Evolutionary conservation across 2,888 invertebrate species (phyloP).

Genomic region (Gnatocerus cornutus): DNA sequence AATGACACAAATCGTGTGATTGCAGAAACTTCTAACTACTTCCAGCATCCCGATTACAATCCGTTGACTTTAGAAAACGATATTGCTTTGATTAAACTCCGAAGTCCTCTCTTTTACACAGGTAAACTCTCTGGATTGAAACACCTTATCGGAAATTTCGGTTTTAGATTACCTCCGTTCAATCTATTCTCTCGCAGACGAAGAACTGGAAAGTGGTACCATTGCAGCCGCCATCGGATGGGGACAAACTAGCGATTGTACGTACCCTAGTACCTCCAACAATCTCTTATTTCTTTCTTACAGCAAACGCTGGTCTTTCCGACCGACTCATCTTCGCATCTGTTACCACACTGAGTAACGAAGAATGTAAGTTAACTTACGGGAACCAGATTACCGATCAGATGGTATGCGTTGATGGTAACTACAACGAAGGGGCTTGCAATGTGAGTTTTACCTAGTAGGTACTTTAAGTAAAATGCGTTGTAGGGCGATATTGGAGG

Average conservation of each 20-base stretch:
- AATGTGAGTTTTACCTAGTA: neutral
- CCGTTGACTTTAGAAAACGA: slow-evolving; percentile 11
- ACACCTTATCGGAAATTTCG: neutral
- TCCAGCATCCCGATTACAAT: slow-evolving; percentile 16
- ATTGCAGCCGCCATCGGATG: slow-evolving; percentile 3
- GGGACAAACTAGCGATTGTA: slow-evolving; percentile 27
- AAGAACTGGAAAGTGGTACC: neutral
- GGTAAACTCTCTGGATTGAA: neutral
- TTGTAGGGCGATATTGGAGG: slow-evolving; percentile 19
- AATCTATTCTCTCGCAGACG: neutral
- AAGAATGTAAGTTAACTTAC: slow-evolving; percentile 7
- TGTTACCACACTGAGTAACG: neutral
- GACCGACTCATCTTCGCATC: neutral
- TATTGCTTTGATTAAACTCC: neutral
- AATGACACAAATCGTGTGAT: slow-evolving; percentile 12
- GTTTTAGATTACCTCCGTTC: neutral
- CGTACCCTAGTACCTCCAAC: too few species aligned
- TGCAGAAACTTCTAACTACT: neutral
- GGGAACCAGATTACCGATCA: slow-evolving; percentile 10
- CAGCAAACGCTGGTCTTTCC: neutral
- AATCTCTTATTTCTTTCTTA: too few species aligned
- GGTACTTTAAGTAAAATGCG: neutral
- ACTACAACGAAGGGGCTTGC: slow-evolving; percentile 17
- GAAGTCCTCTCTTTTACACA: neutral
- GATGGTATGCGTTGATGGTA: slow-evolving; percentile 13